Percentiles rank a stretch among this genome's conserved stretches.
phyloP scores from a whole-genome alignment of 37 sponge, comb jelly and placozoan species.

The Hexactinellida sp. region DNA sequence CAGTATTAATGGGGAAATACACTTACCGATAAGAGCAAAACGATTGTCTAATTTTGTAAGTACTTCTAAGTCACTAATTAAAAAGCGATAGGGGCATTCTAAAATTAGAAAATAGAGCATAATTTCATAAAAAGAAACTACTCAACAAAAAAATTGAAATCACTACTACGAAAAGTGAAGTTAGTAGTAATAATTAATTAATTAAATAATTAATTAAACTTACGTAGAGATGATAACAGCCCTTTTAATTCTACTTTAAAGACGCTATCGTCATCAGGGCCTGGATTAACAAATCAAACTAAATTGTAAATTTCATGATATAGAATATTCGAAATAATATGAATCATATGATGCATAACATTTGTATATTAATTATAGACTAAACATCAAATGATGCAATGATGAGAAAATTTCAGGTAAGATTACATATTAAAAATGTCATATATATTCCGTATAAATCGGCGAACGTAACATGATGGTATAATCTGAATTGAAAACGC shows the following conservation, averaged over 20 bases:
- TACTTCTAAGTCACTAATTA: background rate
- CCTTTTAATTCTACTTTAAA: constrained; percentile 5
- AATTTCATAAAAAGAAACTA: too few relatives aligned
- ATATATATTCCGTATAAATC: too few relatives aligned
- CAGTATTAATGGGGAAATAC: too few relatives aligned
- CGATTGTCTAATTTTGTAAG: background rate
- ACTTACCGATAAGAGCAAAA: background rate
- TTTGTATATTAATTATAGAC: too few relatives aligned
- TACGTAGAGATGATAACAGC: background rate
- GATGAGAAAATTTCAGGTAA: too few relatives aligned
- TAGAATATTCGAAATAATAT: background rate
- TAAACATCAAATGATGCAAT: too few relatives aligned
- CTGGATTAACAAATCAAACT: background rate
- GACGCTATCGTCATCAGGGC: background rate
- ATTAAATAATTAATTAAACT: background rate
- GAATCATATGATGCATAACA: background rate
- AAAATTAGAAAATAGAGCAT: background rate
- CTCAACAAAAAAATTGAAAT: too few relatives aligned
- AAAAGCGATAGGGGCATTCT: background rate
- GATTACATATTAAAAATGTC: too few relatives aligned
- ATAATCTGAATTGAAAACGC: too few relatives aligned
- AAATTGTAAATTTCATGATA: background rate
- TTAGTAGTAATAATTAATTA: background rate
- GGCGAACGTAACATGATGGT: too few relatives aligned
- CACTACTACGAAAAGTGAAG: background rate